Evolutionary conservation across 2,113 vertebrate genomes (phyloP).

Genomic region (Hippoglossus stenolepis): DNA sequence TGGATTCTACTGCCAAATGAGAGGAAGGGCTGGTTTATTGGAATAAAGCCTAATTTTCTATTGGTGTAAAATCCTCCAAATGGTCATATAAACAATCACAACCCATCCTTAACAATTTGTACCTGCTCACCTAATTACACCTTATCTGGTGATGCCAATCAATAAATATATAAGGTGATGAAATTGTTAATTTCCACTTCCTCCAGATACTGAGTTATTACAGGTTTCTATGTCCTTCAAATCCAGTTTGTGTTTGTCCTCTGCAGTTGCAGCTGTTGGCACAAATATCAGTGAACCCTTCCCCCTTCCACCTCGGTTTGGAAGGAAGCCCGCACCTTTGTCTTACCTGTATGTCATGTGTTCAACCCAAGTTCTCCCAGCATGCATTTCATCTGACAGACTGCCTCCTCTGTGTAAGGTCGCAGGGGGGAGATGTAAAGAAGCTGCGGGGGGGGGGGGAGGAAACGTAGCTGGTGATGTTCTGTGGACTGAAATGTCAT

Average conservation of each 20-base stretch:
- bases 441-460: not conserved
- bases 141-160: no score
- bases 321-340: not conserved
- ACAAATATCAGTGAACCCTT: not conserved
- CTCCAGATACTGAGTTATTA: not conserved
- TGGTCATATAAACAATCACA: no score
- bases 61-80: no score
- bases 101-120: no score
- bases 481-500: not conserved
- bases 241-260: not conserved
- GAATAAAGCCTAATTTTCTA: no score
- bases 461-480: not conserved
- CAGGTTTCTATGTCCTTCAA: not conserved
- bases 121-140: no score
- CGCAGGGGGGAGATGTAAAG: conserved; percentile 6
- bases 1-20: no score
- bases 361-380: conserved; percentile 3
- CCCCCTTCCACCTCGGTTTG: not conserved
- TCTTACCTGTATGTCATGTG: not conserved
- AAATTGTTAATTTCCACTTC: not conserved
- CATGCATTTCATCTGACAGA: conserved; percentile 24
- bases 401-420: conserved; percentile 18
- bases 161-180: no score
- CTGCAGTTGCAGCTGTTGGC: not conserved
- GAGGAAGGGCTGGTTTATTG: no score